A percentile compares a stretch with the other conserved stretches of the same genome.
phyloP scores from a whole-genome alignment of 2,113 vertebrate genomes.

The Lathamus discolor region DNA sequence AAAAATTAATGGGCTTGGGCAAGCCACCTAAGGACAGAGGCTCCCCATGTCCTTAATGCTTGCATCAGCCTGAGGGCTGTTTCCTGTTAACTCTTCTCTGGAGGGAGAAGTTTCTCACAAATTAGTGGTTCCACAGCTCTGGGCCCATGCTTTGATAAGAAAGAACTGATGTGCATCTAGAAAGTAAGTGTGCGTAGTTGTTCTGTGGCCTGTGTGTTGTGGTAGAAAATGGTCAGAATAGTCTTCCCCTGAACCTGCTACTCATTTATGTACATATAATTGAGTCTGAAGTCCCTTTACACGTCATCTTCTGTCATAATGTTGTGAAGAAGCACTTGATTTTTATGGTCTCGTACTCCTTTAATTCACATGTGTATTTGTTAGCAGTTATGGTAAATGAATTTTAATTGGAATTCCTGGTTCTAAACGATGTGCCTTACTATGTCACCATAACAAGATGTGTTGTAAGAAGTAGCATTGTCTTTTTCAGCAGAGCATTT shows the following conservation, averaged over 20 bases:
- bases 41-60: slow-evolving; percentile 55
- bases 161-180: slow-evolving; percentile 7
- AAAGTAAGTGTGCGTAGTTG: slow-evolving; percentile 5
- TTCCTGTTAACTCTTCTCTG: slow-evolving; percentile 51
- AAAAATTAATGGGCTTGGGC: slow-evolving; percentile 53
- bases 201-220: background rate
- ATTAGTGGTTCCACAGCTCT: slow-evolving; percentile 57
- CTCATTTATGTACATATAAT: background rate
- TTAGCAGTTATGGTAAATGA: background rate
- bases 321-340: background rate
- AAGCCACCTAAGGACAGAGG: slow-evolving; percentile 65
- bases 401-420: background rate
- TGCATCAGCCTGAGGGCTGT: slow-evolving; percentile 46
- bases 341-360: background rate
- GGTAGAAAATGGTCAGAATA: background rate
- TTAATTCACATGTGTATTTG: background rate
- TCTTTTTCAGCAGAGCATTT: background rate
- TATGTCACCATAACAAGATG: background rate
- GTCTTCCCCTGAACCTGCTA: slow-evolving; percentile 11
- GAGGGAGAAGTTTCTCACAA: slow-evolving; percentile 48
- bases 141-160: slow-evolving; percentile 27
- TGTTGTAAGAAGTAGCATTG: background rate
- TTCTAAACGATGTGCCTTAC: background rate
- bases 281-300: background rate
- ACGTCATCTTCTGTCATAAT: background rate